A percentile compares a stretch with the other conserved stretches of the same genome.
Conservation (phyloP, 1,140 invertebrate species). For the Sitophilus oryzae region DNA sequence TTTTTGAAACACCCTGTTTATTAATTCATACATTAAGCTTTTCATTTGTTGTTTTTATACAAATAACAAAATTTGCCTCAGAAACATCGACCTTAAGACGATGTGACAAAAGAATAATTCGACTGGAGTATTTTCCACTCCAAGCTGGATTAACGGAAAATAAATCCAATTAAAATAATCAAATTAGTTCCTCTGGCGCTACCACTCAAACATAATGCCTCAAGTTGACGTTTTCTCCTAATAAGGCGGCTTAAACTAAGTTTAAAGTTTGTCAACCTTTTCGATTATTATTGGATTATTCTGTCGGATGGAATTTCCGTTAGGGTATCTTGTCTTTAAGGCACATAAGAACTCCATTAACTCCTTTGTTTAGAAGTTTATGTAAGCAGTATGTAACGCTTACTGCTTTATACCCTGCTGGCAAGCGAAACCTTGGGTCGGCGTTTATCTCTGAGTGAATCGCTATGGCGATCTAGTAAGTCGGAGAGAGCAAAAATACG, state of each 20-base stretch:
- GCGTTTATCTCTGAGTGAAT: too few species aligned
- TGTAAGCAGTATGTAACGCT: too few species aligned
- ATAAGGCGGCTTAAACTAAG: conserved; percentile 6
- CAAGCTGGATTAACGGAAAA: not conserved
- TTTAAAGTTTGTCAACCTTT: conserved; percentile 14
- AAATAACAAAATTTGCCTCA: not conserved
- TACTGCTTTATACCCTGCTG: too few species aligned
- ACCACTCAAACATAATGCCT: conserved; percentile 10
- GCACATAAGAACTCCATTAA: too few species aligned
- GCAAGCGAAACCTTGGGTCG: too few species aligned
- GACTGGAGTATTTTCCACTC: not conserved
- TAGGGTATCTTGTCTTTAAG: not conserved
- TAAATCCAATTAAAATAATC: conserved; percentile 15
- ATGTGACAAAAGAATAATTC: not conserved
- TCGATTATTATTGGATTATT: conserved; percentile 7
- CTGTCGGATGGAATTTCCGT: not conserved
- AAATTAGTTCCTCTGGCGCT: conserved; percentile 10
- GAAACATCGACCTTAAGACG: not conserved
- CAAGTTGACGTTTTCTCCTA: conserved; percentile 5
- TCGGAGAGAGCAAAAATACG: too few species aligned
- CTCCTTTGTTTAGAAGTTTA: too few species aligned
- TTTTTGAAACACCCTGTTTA: too few species aligned
- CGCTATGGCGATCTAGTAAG: too few species aligned
- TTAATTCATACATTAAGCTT: too few species aligned
- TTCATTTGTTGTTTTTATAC: too few species aligned